Percentiles rank a stretch among this genome's conserved stretches.
These are phyloP conservation scores for Ispidina lecontei DNA, from an alignment of 2,797 vertebrate species.

Conservation along the genomic window DNA sequence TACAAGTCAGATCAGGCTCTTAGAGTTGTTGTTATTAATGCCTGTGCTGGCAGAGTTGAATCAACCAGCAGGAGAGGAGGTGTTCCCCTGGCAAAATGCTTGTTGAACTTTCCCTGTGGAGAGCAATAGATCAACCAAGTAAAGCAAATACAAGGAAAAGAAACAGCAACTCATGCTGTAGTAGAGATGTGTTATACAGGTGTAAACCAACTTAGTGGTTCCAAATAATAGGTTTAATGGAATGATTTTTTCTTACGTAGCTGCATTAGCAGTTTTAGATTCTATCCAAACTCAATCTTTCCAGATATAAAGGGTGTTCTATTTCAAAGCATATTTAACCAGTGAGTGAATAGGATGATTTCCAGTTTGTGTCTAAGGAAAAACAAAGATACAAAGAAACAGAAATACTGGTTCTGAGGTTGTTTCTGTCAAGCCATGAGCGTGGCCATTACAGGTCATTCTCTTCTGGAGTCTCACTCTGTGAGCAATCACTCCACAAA, in stretches of 20 bases:
- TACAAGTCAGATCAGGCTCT: background rate
- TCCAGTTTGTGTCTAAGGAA: background rate
- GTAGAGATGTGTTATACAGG: background rate
- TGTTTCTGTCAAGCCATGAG: background rate
- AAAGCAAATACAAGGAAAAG: background rate
- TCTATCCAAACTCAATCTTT: background rate
- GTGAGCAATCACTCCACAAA: background rate
- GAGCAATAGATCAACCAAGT: background rate
- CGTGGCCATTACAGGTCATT: background rate
- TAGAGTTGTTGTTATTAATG: background rate
- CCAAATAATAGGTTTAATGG: background rate
- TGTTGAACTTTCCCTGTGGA: background rate
- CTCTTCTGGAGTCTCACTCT: background rate
- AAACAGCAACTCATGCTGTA: background rate
- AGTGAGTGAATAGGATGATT: background rate
- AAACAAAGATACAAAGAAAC: background rate
- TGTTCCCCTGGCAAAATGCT: background rate
- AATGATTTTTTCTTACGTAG: background rate
- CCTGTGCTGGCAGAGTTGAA: background rate
- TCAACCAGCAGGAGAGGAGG: background rate
- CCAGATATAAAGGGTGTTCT: background rate
- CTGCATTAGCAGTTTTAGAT: no score
- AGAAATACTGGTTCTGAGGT: background rate
- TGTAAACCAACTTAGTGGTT: background rate
- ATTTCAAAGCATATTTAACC: background rate